phyloP scores from a whole-genome alignment of 2,888 invertebrate genomes.

The Dermolepida albohirtum region DNA sequence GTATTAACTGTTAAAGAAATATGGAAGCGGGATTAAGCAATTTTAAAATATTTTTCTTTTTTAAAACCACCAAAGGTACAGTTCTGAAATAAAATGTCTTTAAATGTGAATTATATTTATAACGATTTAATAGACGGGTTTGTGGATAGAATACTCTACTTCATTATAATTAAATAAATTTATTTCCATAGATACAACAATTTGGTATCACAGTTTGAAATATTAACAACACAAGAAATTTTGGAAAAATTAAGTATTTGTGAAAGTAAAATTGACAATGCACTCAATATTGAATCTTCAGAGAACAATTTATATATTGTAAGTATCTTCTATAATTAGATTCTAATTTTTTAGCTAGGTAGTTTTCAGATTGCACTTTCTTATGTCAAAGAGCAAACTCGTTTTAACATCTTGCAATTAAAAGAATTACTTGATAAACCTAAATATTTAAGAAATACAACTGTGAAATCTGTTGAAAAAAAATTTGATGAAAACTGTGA shows the following conservation, averaged over 20 bases:
- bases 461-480: not conserved
- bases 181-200: constrained; percentile 6
- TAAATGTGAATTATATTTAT: constrained; percentile 7
- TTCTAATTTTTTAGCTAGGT: not conserved
- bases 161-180: constrained; percentile 1
- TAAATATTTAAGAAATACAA: not conserved
- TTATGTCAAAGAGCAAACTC: constrained; percentile 6
- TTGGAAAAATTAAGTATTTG: constrained; percentile 1
- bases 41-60: no score
- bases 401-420: constrained; percentile 11
- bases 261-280: constrained; percentile 7
- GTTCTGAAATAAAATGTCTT: not conserved
- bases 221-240: constrained; percentile 15
- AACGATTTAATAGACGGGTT: constrained; percentile 22
- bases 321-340: not conserved
- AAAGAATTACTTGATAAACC: constrained; percentile 2
- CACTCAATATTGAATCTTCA: not conserved
- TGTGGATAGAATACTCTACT: not conserved
- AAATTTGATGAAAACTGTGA: not conserved
- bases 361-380: constrained; percentile 14
- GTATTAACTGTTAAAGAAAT: no score
- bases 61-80: no score
- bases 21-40: no score
- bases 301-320: constrained; percentile 12
- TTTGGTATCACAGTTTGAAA: constrained; percentile 12